Base-by-base conservation (phyloP, 2,113 vertebrate genomes). In the Orthonyx spaldingii region DNA sequence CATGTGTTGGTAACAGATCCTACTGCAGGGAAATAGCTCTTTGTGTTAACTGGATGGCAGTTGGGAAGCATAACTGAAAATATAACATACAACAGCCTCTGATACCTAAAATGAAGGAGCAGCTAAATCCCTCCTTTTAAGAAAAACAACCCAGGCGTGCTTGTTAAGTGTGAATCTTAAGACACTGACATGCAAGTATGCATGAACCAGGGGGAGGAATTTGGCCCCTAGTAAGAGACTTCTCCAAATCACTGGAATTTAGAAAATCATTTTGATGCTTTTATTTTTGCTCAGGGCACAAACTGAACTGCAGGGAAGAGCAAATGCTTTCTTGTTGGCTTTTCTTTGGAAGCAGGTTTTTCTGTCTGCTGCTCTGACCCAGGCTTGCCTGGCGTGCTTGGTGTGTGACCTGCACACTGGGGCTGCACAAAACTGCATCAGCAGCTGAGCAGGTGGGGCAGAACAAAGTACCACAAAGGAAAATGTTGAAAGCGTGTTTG, bases 61-160 rank as follows among this genome's bases (percentile, higher is more conserved):
- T n/a, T 1, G 2, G 71, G 61, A 84, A 87, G 30, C 3, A 0
- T 28, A 60, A 61, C n/a, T 50, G 88, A 72, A 87, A 87, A 64
- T 49, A 32, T 1, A 63, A 68, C 13, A 7, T 20, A 14, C 37
- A 65, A 32, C 56, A 66, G 55, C 56, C 44, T 88, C 84, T 89
- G 49, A 49, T 44, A 53, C 26, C 56, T 53, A 13, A 56, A 95
- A 69, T 46, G 30, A 87, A 68, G 27, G 14, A 39, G 27, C 18
- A 76, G 65, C n/a, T 46, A 30, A 89, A 76, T 53, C 27, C 7
- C 17, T 41, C 14, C 16, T 71, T 86, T 22, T 26, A n/a, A 60
- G 30, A 15, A 28, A 30, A 61, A 42, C n/a, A 16, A 2, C 9
- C 8, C 32, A 30, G 28, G 8, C 0, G 0, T 21, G 30, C n/a